Conservation (phyloP, 2,797 vertebrate species). For the Cuniculus paca region DNA sequence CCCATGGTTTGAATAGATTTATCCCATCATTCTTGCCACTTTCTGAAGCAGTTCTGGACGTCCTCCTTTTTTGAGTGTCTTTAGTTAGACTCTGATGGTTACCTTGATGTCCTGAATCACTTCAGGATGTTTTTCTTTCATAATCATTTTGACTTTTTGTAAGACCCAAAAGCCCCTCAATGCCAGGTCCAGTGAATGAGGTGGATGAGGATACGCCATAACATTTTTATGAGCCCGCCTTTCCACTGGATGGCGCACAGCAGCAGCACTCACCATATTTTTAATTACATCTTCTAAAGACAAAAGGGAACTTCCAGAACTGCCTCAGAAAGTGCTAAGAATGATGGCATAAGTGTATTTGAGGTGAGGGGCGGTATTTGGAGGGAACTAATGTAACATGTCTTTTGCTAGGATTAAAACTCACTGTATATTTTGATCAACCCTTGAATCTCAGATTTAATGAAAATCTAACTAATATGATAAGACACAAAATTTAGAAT, state of each 20-base stretch:
- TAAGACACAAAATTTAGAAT: slow-evolving; percentile 12
- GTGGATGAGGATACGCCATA: neutral
- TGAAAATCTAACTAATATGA: neutral
- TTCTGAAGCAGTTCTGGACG: neutral
- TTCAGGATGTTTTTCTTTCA: neutral
- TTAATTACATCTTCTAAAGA: neutral
- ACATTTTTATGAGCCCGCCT: neutral
- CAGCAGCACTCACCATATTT: neutral
- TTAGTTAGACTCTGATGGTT: neutral
- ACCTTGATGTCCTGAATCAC: neutral
- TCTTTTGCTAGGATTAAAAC: neutral
- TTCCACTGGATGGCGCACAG: neutral
- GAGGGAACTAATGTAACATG: neutral
- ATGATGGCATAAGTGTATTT: neutral
- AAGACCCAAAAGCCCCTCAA: neutral
- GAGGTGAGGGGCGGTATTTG: no score
- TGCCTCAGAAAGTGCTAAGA: neutral
- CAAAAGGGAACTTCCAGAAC: neutral
- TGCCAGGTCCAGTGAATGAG: neutral
- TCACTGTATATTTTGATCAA: neutral
- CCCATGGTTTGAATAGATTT: neutral
- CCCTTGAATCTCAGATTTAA: neutral
- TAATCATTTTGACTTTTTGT: neutral
- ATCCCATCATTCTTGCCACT: neutral
- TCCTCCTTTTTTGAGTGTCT: neutral